Percentiles rank a stretch among this genome's conserved stretches.
phyloP scores from a whole-genome alignment of 1,140 invertebrate species.

The Piezodorus guildinii region DNA sequence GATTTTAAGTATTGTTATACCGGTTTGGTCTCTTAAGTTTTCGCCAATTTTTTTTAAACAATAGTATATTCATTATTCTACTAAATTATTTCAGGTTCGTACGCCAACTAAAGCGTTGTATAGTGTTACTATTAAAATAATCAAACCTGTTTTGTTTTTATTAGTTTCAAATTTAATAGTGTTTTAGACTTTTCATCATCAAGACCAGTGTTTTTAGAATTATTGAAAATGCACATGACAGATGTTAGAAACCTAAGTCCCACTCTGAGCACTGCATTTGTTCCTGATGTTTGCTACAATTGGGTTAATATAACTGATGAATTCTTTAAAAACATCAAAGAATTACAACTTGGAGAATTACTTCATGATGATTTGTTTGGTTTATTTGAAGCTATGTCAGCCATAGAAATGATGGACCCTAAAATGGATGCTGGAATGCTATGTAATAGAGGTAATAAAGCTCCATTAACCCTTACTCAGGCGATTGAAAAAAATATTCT shows the following conservation, averaged over 20 bases:
- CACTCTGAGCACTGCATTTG: not conserved
- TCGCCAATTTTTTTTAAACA: too few relatives aligned
- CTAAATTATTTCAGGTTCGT: too few relatives aligned
- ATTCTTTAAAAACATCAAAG: slow-evolving; percentile 63
- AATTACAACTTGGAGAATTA: slow-evolving; percentile 74
- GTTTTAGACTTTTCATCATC: too few relatives aligned
- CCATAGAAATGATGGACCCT: slow-evolving; percentile 99
- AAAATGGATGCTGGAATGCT: slow-evolving; percentile 99
- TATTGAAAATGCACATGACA: too few relatives aligned
- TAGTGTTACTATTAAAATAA: too few relatives aligned
- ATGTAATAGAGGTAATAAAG: slow-evolving; percentile 74
- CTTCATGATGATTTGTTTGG: slow-evolving; percentile 86
- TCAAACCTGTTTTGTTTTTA: too few relatives aligned
- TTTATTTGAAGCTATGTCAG: slow-evolving; percentile 96
- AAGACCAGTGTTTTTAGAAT: too few relatives aligned
- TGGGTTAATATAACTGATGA: slow-evolving; percentile 67
- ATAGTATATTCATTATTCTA: too few relatives aligned
- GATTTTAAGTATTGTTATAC: too few relatives aligned
- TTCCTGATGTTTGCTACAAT: slow-evolving; percentile 34
- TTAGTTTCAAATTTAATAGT: too few relatives aligned
- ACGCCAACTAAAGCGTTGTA: too few relatives aligned
- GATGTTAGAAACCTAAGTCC: not conserved
- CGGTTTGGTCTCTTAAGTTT: too few relatives aligned
- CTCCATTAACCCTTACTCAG: slow-evolving; percentile 79
- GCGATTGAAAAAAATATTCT: slow-evolving; percentile 66